Evolutionary conservation across 2,113 vertebrate species (phyloP).

Genomic region (Syngnathus scovelli): DNA sequence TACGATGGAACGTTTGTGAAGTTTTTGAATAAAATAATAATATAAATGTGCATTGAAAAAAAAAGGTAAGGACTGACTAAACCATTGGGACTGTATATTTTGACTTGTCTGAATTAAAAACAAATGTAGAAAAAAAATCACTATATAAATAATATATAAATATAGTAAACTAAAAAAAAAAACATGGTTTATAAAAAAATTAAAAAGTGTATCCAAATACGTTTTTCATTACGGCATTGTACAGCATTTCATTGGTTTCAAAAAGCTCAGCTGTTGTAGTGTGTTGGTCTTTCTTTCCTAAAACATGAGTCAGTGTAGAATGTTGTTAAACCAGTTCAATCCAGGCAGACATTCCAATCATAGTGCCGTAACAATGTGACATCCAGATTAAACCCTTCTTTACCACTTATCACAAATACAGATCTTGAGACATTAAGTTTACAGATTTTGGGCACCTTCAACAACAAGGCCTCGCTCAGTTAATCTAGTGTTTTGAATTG

Average conservation of each 20-base stretch:
- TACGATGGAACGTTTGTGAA: too few relatives aligned
- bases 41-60: not conserved
- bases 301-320: constrained; percentile 10
- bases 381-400: constrained; percentile 14
- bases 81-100: not conserved
- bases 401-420: not conserved
- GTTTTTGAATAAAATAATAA: not conserved
- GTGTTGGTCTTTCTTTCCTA: not conserved
- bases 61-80: not conserved
- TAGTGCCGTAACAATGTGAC: not conserved
- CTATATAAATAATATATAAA: too few relatives aligned
- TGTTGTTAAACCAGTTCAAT: constrained; percentile 26
- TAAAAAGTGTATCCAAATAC: too few relatives aligned
- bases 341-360: constrained; percentile 26
- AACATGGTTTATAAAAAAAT: too few relatives aligned
- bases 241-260: not conserved
- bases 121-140: not conserved
- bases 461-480: not conserved
- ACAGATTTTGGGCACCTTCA: not conserved
- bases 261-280: not conserved
- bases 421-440: not conserved
- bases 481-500: not conserved
- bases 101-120: not conserved
- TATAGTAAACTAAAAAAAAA: too few relatives aligned
- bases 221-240: not conserved